Evolutionary conservation across 2,888 invertebrate species (phyloP), one percentile per base, ranked within the genome.

Genomic region (Rhagium mordax): DNA sequence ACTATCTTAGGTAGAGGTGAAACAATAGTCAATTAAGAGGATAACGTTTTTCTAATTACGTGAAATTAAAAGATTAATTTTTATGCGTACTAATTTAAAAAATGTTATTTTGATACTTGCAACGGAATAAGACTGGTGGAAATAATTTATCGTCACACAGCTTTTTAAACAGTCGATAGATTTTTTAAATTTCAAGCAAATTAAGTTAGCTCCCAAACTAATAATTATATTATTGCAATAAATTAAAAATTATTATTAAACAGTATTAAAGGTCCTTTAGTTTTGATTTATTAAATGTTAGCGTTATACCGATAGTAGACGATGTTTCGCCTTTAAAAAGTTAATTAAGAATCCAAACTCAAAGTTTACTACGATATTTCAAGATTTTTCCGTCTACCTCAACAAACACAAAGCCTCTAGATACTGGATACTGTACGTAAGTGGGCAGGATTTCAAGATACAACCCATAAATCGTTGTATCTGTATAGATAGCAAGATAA

Each of bases 401-500:
- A 33, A 33, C 33, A 33, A 33, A 41, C 10, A 59, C 8, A 59
- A 59, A 29, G n/a, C 16, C 7, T 15, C 33, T 33, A n/a, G 59
- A 59, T 33, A 59, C 16, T 29, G 33, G 59, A 59, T 59, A 59
- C 16, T 59, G 33, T 29, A 59, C 27, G 57, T 57, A n/a, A 57
- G 29, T 24, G 15, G 57, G 27, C 57, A 4, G n/a, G 41, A n/a
- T 29, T 33, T 15, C 62, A 27, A 27, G 65, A 33, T 53, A 51
- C 27, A 21, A n/a, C 41, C 20, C 21, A 65, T 65, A 65, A 65
- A 65, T 65, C 65, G 27, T 29, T 29, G 7, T 65, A 65, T 53
- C 65, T 51, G 65, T 33, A 20, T 29, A 53, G 29, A 65, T 65
- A 65, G 41, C 29, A 53, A 53, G 65, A 65, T 65, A 48, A 53